A percentile compares a stretch with the other conserved stretches of the same genome.
Evolutionary conservation across 1,140 invertebrate species (phyloP).

Genomic region (Lasaia peninsularis): DNA sequence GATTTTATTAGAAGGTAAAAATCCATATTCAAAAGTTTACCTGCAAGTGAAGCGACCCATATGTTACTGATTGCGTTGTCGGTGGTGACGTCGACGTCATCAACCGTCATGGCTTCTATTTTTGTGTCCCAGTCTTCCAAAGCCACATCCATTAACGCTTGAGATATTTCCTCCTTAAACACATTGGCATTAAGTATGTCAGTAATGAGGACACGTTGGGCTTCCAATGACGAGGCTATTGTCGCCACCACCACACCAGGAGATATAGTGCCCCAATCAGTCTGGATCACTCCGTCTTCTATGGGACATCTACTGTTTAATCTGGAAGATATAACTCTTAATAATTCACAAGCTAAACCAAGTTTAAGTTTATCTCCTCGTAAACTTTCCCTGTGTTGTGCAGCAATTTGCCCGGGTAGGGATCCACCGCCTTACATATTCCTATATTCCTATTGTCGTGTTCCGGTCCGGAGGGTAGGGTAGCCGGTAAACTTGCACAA

Average conservation of each 20-base stretch:
- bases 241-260: constrained; percentile 78
- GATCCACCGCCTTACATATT: too few species aligned
- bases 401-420: too few species aligned
- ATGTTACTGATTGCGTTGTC: constrained; percentile 65
- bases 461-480: too few species aligned
- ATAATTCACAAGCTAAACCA: too few species aligned
- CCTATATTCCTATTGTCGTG: too few species aligned
- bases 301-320: constrained; percentile 76
- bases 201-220: constrained; percentile 68
- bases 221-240: constrained; percentile 78
- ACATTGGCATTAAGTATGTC: constrained; percentile 56
- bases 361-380: too few species aligned
- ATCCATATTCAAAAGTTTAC: constrained; percentile 43
- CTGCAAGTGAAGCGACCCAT: constrained; percentile 80
- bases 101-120: constrained; percentile 29
- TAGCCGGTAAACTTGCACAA: too few species aligned
- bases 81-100: constrained; percentile 23
- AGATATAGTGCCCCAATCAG: constrained; percentile 78
- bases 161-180: constrained; percentile 54
- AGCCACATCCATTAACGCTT: constrained; percentile 44
- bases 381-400: too few species aligned
- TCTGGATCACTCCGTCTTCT: constrained; percentile 79
- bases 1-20: background rate
- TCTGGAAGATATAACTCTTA: too few species aligned
- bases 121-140: constrained; percentile 53